A percentile compares a stretch with the other conserved stretches of the same genome.
Conservation (phyloP, 2,888 invertebrate species). For the Chouioia cunea region DNA sequence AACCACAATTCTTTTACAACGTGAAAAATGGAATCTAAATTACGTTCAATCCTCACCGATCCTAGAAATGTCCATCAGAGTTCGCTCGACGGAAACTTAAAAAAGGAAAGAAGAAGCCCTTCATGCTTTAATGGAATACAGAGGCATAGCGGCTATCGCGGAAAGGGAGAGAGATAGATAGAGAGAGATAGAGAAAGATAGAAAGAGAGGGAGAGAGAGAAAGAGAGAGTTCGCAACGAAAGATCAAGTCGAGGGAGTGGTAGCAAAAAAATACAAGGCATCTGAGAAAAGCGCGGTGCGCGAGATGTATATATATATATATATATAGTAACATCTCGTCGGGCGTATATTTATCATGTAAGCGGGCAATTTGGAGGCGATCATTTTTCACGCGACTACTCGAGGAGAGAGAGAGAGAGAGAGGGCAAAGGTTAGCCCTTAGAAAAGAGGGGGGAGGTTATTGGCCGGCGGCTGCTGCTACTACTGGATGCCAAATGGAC, state of each 20-base stretch:
- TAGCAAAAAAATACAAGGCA: background rate
- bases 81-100: no score
- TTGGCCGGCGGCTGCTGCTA: conserved; percentile 65
- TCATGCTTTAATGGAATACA: conserved; percentile 16
- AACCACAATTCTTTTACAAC: no score
- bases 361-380: conserved; percentile 68
- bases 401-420: conserved; percentile 38
- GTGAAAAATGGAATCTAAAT: no score
- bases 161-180: no score
- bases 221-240: conserved; percentile 1
- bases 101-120: no score
- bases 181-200: no score
- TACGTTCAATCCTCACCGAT: no score
- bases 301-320: no score
- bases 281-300: conserved; percentile 10
- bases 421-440: no score
- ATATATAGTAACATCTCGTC: conserved; percentile 20
- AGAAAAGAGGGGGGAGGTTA: conserved; percentile 56
- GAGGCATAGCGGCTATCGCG: conserved; percentile 23
- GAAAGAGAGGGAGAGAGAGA: conserved; percentile 10
- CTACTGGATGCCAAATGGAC: conserved; percentile 64
- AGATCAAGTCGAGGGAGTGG: conserved; percentile 1
- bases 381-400: conserved; percentile 65
- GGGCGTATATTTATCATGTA: conserved; percentile 68
- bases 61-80: no score